Evolutionary conservation across 2,797 vertebrate species (phyloP).

Genomic region (Scleropages formosus): DNA sequence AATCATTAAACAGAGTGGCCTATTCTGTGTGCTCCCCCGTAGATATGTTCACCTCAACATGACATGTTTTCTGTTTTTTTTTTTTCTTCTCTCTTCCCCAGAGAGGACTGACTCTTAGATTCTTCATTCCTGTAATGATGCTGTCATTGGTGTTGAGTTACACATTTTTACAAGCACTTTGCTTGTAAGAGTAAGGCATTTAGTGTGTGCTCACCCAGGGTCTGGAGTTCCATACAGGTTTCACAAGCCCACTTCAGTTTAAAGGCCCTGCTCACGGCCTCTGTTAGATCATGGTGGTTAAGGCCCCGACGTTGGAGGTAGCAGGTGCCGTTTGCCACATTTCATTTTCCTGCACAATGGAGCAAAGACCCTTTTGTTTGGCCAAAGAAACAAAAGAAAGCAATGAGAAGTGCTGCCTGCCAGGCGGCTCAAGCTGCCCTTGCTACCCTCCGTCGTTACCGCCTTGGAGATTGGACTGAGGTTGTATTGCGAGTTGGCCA

Average conservation of each 20-base stretch:
- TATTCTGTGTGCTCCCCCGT: neutral
- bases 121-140: neutral
- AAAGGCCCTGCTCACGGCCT: constrained; percentile 8
- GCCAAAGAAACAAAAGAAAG: neutral
- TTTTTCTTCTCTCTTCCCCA: neutral
- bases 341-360: constrained; percentile 15
- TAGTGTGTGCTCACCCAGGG: neutral
- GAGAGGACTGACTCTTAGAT: neutral
- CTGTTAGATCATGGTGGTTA: neutral
- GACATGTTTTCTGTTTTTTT: neutral
- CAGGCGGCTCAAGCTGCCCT: neutral
- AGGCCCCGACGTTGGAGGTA: constrained; percentile 10
- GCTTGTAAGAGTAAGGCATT: neutral
- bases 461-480: neutral
- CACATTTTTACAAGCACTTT: neutral
- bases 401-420: neutral
- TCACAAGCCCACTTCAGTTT: neutral
- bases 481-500: neutral
- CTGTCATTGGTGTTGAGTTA: neutral
- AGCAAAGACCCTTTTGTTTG: constrained; percentile 21
- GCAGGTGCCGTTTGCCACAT: constrained; percentile 27
- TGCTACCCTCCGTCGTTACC: neutral
- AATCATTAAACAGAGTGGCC: neutral
- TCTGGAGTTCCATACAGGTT: neutral
- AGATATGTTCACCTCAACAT: neutral